A percentile compares a stretch with the other conserved stretches of the same genome.
Evolutionary conservation across 1,140 invertebrate species (phyloP).

Genomic region (Drosophila trapezifrons): DNA sequence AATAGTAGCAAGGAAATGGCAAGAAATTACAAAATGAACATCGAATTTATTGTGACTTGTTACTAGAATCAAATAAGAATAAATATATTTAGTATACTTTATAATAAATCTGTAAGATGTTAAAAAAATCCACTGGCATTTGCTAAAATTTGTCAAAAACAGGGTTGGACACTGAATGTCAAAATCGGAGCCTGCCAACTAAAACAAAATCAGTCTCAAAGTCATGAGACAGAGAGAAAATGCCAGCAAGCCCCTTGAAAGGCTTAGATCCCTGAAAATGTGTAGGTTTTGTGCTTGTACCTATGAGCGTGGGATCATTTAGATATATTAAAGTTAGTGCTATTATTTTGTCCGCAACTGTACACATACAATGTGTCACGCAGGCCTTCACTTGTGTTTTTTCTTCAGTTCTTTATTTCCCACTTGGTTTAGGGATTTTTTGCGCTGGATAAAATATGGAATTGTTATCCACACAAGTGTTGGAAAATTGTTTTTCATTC

Average conservation of each 20-base stretch:
- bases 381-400: constrained; percentile 37
- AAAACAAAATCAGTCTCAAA: not conserved
- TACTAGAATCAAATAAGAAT: too few relatives aligned
- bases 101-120: too few relatives aligned
- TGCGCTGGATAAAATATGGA: constrained; percentile 27
- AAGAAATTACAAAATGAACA: too few relatives aligned
- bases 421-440: constrained; percentile 16
- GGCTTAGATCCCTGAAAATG: too few relatives aligned
- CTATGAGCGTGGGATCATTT: too few relatives aligned
- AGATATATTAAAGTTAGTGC: not conserved
- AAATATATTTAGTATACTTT: not conserved
- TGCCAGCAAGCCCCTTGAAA: not conserved
- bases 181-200: not conserved
- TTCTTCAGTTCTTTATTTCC: constrained; percentile 6
- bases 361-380: constrained; percentile 34
- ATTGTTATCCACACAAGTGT: constrained; percentile 28
- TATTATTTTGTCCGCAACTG: not conserved
- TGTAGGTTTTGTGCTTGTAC: too few relatives aligned
- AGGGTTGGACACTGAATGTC: not conserved
- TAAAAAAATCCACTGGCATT: not conserved
- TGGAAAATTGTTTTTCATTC: constrained; percentile 24
- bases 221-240: too few relatives aligned
- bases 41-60: not conserved
- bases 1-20: not conserved
- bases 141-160: not conserved